phyloP scores from a whole-genome alignment of 2,113 vertebrate species.

The Nibea albiflora region DNA sequence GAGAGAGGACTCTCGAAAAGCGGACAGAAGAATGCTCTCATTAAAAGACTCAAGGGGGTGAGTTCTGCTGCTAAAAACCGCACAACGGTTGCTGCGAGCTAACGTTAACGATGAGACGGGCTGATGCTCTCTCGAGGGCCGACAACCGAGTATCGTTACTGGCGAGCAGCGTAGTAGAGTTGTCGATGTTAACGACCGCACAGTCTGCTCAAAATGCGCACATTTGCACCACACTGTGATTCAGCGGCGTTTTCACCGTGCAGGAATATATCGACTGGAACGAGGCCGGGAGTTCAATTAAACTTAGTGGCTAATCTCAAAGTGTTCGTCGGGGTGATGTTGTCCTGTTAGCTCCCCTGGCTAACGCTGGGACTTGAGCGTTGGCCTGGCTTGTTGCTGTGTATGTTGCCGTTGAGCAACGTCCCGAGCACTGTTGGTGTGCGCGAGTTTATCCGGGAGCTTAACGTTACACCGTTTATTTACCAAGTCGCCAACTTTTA shows the following conservation, averaged over 20 bases:
- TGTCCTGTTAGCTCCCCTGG: conserved; percentile 71
- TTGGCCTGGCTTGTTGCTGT: conserved; percentile 64
- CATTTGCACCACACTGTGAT: not conserved
- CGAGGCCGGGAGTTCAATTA: conserved; percentile 19
- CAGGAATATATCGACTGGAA: not conserved
- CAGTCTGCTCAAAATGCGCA: not conserved
- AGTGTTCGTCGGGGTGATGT: conserved; percentile 66
- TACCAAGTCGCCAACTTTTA: not conserved
- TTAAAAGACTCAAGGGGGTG: conserved; percentile 95
- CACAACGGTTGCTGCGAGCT: conserved; percentile 38
- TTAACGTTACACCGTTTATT: not conserved
- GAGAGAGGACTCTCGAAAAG: conserved; percentile 92
- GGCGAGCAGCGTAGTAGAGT: conserved; percentile 57
- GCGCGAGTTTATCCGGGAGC: not conserved
- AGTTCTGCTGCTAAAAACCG: conserved; percentile 68
- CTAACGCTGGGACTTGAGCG: conserved; percentile 69
- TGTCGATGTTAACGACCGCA: conserved; percentile 19
- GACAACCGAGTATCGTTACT: conserved; percentile 62
- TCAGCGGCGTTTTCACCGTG: not conserved
- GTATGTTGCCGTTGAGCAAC: not conserved
- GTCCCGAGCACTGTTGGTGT: conserved; percentile 43
- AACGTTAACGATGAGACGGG: conserved; percentile 68
- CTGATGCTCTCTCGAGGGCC: conserved; percentile 80
- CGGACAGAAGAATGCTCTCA: conserved; percentile 91
- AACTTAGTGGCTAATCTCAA: conserved; percentile 60